phyloP scores from a whole-genome alignment of 2,113 vertebrate species.

The Taurulus bubalis region DNA sequence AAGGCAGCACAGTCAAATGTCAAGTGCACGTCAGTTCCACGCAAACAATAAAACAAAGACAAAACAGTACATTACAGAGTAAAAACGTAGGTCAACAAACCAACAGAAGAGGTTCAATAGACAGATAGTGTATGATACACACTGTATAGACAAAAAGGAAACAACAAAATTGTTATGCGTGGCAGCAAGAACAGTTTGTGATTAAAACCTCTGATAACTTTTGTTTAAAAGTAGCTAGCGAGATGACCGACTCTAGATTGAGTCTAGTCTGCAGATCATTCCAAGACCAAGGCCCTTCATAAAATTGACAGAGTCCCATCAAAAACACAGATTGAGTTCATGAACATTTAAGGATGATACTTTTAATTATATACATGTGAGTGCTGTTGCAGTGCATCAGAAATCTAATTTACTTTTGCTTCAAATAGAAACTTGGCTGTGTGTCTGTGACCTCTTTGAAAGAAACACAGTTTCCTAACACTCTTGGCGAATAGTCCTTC shows the following conservation, averaged over 20 bases:
- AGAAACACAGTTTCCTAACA: constrained; percentile 61
- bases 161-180: neutral
- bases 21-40: neutral
- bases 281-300: neutral
- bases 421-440: constrained; percentile 30
- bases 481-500: constrained; percentile 19
- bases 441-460: constrained; percentile 30
- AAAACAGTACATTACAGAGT: neutral
- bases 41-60: neutral
- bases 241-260: neutral
- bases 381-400: neutral
- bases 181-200: neutral
- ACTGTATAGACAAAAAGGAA: neutral
- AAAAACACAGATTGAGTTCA: neutral
- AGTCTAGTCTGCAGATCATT: neutral
- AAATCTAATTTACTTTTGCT: neutral
- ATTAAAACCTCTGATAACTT: neutral
- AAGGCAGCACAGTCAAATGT: neutral
- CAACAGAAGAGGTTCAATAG: neutral
- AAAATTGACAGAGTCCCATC: neutral
- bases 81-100: neutral
- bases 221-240: neutral
- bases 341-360: neutral
- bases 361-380: neutral
- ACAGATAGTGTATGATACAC: neutral